Conservation (phyloP, 2,113 vertebrate species). For the Rhadina sibilatrix region DNA sequence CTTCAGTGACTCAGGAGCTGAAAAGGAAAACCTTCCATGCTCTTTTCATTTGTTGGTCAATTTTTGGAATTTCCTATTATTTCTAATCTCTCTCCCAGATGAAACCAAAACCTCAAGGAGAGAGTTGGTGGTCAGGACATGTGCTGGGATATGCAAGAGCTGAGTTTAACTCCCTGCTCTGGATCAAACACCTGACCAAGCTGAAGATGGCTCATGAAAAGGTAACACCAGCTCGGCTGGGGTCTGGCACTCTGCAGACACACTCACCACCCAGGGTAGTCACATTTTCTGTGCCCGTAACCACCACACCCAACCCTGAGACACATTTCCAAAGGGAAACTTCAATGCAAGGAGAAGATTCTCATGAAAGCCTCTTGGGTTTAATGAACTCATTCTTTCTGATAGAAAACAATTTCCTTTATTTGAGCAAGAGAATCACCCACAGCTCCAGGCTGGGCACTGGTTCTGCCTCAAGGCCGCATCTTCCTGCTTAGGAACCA, state of each 20-base stretch:
- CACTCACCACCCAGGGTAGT: rapidly evolving
- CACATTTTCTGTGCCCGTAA: not conserved
- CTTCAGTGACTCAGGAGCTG: not conserved
- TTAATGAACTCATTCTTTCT: not conserved
- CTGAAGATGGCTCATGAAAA: not conserved
- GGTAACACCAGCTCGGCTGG: too few species aligned
- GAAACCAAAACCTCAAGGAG: not conserved
- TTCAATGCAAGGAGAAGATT: not conserved
- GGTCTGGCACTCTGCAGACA: not conserved
- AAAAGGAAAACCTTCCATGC: not conserved
- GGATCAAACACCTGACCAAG: not conserved
- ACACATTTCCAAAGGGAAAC: not conserved
- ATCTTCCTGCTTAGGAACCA: not conserved
- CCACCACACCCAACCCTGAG: not conserved
- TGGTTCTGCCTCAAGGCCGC: not conserved
- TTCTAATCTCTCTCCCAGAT: not conserved
- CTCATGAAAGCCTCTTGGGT: not conserved
- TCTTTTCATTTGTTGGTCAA: rapidly evolving
- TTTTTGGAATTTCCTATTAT: not conserved
- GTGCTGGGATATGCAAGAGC: not conserved
- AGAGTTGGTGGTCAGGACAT: not conserved
- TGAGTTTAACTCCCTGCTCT: not conserved
- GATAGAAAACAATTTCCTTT: not conserved
- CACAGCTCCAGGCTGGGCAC: not conserved
- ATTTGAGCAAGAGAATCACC: not conserved